Base-by-base conservation (phyloP, 2,797 vertebrate genomes). In the Esox masquinongy region DNA sequence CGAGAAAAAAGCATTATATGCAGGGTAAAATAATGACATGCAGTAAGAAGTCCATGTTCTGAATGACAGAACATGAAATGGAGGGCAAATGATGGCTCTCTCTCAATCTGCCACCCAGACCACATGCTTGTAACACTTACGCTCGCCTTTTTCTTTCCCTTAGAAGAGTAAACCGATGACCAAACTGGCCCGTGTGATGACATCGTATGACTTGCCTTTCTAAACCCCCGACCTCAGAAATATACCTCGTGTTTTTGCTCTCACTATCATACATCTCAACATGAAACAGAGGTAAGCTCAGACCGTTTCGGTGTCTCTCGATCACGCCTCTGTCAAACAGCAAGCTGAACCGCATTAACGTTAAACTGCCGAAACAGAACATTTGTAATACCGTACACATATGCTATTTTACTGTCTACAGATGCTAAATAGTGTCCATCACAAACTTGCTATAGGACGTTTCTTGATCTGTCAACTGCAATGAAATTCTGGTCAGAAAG, bases 61-160 rank as follows among this genome's bases (percentile, higher is more conserved):
- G 80, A 86, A 82, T 74, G 79, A 82, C 84, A 76, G 80, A 59
- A 64, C 53, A 12, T 17, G 53, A 75, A 88, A 86, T 83, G 73
- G 70, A 74, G 73, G 49, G 61, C 68, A 79, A 86, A 85, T 79
- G 73, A 70, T 56, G 51, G 4, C 50, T 51, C 80, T 79, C 73
- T 82, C 77, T 69, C 50, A 72, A 66, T 76, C 26, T 51, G 75
- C 4, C 72, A 80, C 74, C 4, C 72, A 80, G 73, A 72, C 74
- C 79, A 79, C 76, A 66, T 70, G 51, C 73, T 72, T 78, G 75
- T 74, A 76, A 39, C 70, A 68, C 53, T 29, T 76, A 31, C 11
- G 14, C 16, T 66, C 16, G 63, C 16, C 14, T 31, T 22, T 5
- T 69, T 49, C 53, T 59, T 49, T 69, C 19, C 53, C 53, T 3